These are phyloP conservation scores for Tichodroma muraria DNA, from an alignment of 2,113 vertebrate genomes.

Conservation along the genomic window DNA sequence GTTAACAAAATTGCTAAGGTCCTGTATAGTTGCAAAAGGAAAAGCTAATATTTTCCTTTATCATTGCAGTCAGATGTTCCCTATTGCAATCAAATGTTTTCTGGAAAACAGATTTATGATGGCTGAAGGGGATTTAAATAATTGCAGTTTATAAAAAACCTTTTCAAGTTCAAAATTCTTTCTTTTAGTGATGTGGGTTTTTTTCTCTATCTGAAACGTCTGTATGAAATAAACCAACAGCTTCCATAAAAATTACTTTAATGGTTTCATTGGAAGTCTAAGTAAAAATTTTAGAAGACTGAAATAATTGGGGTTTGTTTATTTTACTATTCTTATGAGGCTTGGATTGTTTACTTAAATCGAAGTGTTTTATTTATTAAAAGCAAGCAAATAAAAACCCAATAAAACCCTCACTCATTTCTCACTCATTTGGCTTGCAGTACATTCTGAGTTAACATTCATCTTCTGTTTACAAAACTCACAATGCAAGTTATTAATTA, in stretches of 20 bases:
- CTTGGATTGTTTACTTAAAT: background rate
- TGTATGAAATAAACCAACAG: background rate
- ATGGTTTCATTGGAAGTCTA: background rate
- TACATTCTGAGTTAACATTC: background rate
- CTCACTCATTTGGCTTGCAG: background rate
- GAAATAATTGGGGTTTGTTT: background rate
- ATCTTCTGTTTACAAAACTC: background rate
- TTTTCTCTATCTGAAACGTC: background rate
- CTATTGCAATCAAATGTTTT: background rate
- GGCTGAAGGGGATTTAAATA: background rate
- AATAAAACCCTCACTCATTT: background rate
- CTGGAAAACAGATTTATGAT: background rate
- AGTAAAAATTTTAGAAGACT: background rate
- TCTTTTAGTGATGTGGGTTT: background rate
- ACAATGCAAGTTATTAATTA: background rate
- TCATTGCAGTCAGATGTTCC: background rate
- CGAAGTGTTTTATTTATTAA: background rate
- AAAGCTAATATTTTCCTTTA: background rate
- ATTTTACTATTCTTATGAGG: background rate
- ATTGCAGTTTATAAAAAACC: background rate
- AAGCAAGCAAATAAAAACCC: background rate
- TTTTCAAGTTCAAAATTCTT: background rate
- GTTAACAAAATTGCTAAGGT: background rate
- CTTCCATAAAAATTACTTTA: background rate
- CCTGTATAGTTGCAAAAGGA: background rate